These are phyloP conservation scores for Noctua comes DNA, from an alignment of 2,888 invertebrate genomes.

Conservation along the genomic window DNA sequence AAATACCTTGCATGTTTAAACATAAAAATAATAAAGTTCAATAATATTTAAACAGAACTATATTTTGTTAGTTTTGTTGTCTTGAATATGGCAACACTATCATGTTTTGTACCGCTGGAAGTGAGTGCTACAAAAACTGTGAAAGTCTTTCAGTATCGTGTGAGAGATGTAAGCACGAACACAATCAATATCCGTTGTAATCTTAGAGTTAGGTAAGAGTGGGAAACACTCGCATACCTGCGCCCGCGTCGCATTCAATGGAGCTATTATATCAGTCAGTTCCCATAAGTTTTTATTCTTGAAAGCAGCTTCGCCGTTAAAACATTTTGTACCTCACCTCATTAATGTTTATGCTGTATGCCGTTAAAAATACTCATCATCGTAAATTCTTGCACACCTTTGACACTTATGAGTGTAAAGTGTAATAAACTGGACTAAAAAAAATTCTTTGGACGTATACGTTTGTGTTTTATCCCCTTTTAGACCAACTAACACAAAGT, in stretches of 20 bases:
- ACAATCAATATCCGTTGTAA: constrained; percentile 88
- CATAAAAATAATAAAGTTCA: neutral
- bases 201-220: constrained; percentile 83
- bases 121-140: constrained; percentile 75
- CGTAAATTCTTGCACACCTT: constrained; percentile 31
- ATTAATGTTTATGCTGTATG: constrained; percentile 43
- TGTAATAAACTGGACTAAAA: constrained; percentile 17
- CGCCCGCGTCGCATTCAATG: constrained; percentile 74
- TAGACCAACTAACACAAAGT: constrained; percentile 2
- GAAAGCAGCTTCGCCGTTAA: constrained; percentile 71
- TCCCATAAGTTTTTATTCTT: constrained; percentile 82
- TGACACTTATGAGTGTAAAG: constrained; percentile 21
- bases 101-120: constrained; percentile 62
- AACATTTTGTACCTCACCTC: constrained; percentile 48
- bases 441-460: constrained; percentile 12
- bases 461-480: constrained; percentile 6
- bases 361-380: constrained; percentile 40
- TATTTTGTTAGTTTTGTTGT: neutral
- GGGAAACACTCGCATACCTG: constrained; percentile 79
- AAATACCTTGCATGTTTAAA: neutral
- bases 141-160: constrained; percentile 80
- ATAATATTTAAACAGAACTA: neutral
- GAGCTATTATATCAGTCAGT: constrained; percentile 75
- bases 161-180: constrained; percentile 78
- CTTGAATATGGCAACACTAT: constrained; percentile 29